Conservation (phyloP, 1,140 invertebrate genomes). For the Drosophila ananassae region DNA sequence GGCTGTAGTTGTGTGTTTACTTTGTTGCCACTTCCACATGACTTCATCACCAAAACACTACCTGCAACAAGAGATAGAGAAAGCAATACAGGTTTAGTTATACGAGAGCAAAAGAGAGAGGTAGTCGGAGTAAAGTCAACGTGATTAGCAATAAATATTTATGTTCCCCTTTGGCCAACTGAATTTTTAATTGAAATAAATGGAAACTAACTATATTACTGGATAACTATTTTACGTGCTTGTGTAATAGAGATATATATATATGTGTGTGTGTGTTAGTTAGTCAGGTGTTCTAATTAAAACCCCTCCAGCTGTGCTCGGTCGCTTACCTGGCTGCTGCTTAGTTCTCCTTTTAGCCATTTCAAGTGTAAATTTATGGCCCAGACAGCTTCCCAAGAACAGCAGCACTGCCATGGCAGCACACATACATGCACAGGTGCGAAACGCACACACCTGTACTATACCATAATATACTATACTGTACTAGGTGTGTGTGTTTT, state of each 20-base stretch:
- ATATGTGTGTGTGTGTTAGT: slow-evolving; percentile 26
- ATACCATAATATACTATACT: too few relatives aligned
- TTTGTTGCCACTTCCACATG: slow-evolving; percentile 51
- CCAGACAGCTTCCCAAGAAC: slow-evolving; percentile 27
- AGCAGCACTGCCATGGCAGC: slow-evolving; percentile 15
- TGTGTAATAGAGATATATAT: neutral
- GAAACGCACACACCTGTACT: slow-evolving; percentile 1
- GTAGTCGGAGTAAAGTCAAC: slow-evolving; percentile 19
- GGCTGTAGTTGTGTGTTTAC: slow-evolving; percentile 3
- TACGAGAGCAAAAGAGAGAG: slow-evolving; percentile 4
- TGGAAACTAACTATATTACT: slow-evolving; percentile 55
- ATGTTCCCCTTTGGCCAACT: slow-evolving; percentile 40
- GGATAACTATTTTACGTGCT: slow-evolving; percentile 16
- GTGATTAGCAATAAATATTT: slow-evolving; percentile 73
- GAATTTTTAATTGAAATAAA: slow-evolving; percentile 75
- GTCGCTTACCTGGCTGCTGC: neutral
- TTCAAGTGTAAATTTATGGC: slow-evolving; percentile 55
- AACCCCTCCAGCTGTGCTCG: slow-evolving; percentile 55
- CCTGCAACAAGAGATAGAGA: slow-evolving; percentile 16
- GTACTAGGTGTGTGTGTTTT: neutral
- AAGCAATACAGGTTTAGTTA: slow-evolving; percentile 1
- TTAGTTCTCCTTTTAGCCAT: slow-evolving; percentile 22
- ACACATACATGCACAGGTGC: slow-evolving; percentile 10
- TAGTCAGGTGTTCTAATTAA: slow-evolving; percentile 62
- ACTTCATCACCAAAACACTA: slow-evolving; percentile 46